Evolutionary conservation across 2,113 vertebrate genomes (phyloP).

Genomic region (Myrmophylax atrothorax): DNA sequence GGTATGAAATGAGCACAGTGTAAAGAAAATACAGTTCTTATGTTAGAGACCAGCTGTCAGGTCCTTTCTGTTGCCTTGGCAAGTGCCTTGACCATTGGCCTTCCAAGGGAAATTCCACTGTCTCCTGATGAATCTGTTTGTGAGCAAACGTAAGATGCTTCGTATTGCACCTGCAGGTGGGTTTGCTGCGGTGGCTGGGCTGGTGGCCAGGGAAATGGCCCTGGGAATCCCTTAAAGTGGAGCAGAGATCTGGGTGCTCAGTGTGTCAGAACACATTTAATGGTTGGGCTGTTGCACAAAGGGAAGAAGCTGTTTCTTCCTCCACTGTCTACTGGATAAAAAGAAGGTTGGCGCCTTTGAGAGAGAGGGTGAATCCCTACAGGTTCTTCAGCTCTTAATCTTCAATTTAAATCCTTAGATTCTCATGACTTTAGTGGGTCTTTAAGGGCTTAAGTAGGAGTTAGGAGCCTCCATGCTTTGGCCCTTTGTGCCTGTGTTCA

Average conservation of each 20-base stretch:
- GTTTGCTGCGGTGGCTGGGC: neutral
- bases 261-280: neutral
- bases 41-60: neutral
- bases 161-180: neutral
- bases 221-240: neutral
- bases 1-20: neutral
- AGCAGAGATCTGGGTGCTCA: neutral
- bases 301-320: neutral
- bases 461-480: neutral
- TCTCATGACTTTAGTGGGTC: neutral
- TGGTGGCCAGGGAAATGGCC: neutral
- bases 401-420: constrained; percentile 28
- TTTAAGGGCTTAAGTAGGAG: constrained; percentile 22
- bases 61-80: neutral
- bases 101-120: neutral
- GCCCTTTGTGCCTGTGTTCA: neutral
- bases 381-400: constrained; percentile 28
- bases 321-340: neutral
- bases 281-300: neutral
- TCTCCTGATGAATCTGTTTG: neutral
- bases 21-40: neutral
- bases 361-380: neutral
- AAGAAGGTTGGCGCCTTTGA: neutral
- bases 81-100: neutral
- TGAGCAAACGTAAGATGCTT: neutral